Percentiles rank a stretch among this genome's conserved stretches.
These are phyloP conservation scores for Alligator mississippiensis DNA, from an alignment of 2,113 vertebrate species.

Conservation along the genomic window DNA sequence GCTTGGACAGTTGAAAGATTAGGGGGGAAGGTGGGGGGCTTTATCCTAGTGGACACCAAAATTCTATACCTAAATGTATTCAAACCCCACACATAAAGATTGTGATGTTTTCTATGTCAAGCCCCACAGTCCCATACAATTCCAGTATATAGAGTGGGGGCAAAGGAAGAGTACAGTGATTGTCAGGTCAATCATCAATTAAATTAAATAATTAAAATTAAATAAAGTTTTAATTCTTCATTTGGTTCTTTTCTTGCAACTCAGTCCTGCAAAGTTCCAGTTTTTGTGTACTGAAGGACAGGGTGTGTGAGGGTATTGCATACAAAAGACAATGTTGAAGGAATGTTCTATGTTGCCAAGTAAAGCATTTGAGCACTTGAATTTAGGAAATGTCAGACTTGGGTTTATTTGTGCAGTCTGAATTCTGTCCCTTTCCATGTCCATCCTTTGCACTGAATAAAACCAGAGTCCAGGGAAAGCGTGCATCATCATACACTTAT, in stretches of 20 bases:
- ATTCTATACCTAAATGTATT: background rate
- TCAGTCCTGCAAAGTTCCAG: background rate
- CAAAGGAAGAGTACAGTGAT: background rate
- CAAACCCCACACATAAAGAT: slow-evolving; percentile 49
- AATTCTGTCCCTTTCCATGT: background rate
- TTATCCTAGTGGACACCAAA: slow-evolving; percentile 21
- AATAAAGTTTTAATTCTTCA: background rate
- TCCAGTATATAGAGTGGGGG: slow-evolving; percentile 14
- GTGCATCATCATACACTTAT: background rate
- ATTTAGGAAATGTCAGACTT: slow-evolving; percentile 11
- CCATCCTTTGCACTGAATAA: background rate
- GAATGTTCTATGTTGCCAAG: background rate
- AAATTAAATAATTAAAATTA: background rate
- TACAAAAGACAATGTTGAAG: slow-evolving; percentile 20
- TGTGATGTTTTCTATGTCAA: slow-evolving; percentile 31
- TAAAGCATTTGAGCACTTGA: background rate
- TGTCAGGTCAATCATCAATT: background rate
- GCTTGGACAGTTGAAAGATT: background rate
- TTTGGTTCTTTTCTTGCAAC: background rate
- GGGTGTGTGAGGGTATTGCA: background rate
- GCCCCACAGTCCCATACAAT: slow-evolving; percentile 1
- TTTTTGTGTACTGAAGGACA: background rate
- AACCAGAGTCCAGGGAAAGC: background rate
- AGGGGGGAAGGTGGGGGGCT: background rate
- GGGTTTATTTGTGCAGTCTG: background rate